A percentile compares a stretch with the other conserved stretches of the same genome.
phyloP scores from a whole-genome alignment of 2,113 vertebrate species.

The Butastur rufipennis region DNA sequence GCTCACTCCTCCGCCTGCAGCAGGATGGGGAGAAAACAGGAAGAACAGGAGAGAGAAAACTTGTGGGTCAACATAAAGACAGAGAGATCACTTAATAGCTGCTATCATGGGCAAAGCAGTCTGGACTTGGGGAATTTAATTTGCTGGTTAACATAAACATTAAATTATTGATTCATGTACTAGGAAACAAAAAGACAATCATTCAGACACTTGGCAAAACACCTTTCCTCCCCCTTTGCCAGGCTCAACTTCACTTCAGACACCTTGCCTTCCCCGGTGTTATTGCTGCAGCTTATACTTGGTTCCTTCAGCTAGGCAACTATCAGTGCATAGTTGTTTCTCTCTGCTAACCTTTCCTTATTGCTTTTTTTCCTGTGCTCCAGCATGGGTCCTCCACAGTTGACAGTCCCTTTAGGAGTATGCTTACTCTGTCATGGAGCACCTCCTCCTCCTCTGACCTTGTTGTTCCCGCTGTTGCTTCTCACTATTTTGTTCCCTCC shows the following conservation, averaged over 20 bases:
- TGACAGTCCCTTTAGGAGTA: not conserved
- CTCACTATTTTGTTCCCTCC: not conserved
- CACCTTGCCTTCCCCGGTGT: fast-evolving
- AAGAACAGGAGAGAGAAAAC: not conserved
- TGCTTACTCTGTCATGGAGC: not conserved
- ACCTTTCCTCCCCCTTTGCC: not conserved
- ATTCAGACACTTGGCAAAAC: not conserved
- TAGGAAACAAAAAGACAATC: not conserved
- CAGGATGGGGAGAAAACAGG: not conserved
- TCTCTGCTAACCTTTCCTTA: not conserved
- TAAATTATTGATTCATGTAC: not conserved
- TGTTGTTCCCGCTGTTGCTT: not conserved
- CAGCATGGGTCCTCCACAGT: not conserved
- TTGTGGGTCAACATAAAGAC: not conserved
- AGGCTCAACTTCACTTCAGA: not conserved
- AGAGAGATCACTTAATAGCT: not conserved
- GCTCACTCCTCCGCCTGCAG: not conserved
- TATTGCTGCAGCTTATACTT: not conserved
- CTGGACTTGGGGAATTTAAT: not conserved
- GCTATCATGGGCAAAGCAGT: not conserved
- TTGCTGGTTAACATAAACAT: not conserved
- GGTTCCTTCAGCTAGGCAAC: not conserved
- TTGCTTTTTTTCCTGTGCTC: not conserved
- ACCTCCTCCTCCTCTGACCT: not conserved
- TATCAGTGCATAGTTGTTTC: not conserved